These are phyloP conservation scores for Polyommatus icarus DNA, from an alignment of 2,888 invertebrate species.

Conservation along the genomic window DNA sequence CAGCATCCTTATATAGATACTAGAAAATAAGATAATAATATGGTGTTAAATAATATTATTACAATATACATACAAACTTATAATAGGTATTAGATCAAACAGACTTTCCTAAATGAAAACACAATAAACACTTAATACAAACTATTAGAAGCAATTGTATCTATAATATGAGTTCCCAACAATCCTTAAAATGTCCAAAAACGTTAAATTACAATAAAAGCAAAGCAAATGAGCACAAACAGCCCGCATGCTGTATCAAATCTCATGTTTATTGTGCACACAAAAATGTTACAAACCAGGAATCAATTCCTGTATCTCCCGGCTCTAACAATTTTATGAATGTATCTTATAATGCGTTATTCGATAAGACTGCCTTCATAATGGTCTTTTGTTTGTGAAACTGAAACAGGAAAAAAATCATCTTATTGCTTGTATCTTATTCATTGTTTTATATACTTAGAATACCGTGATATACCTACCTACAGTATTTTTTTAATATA, in stretches of 20 bases:
- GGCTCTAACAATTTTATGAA: conserved; percentile 55
- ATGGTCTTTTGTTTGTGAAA: neutral
- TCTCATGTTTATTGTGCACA: conserved; percentile 49
- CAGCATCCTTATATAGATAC: too few species aligned
- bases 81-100: too few species aligned
- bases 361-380: conserved; percentile 48
- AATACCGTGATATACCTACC: too few species aligned
- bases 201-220: conserved; percentile 38
- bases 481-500: too few species aligned
- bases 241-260: conserved; percentile 65
- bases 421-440: too few species aligned
- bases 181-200: conserved; percentile 8
- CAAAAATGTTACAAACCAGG: conserved; percentile 59
- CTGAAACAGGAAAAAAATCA: neutral
- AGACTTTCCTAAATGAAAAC: neutral
- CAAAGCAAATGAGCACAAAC: conserved; percentile 58
- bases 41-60: too few species aligned
- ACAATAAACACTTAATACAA: neutral
- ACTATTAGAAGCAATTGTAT: conserved; percentile 4
- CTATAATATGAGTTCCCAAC: conserved; percentile 3
- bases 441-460: too few species aligned
- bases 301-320: conserved; percentile 61
- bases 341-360: conserved; percentile 52
- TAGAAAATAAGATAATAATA: too few species aligned
- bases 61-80: too few species aligned